Conservation (phyloP, 1,140 invertebrate genomes). For the Camponotus vicinus region DNA sequence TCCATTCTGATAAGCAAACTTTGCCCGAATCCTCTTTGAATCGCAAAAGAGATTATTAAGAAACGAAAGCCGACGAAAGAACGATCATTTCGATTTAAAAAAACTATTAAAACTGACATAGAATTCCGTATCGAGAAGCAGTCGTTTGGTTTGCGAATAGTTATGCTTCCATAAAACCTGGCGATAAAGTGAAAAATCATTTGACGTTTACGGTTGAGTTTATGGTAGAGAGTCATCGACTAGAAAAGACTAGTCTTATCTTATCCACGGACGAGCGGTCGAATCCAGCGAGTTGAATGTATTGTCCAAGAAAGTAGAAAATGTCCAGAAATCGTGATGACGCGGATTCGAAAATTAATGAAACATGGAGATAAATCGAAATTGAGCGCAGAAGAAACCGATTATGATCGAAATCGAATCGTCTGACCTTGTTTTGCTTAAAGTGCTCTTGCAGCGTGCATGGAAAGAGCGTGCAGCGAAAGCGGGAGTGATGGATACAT, state of each 20-base stretch:
- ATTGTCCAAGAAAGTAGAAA: neutral
- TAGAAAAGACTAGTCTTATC: constrained; percentile 70
- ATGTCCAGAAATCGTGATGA: constrained; percentile 4
- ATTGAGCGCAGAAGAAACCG: neutral
- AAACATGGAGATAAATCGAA: neutral
- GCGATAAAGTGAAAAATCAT: constrained; percentile 75
- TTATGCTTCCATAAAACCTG: constrained; percentile 71
- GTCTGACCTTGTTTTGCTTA: neutral
- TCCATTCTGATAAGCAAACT: constrained; percentile 59
- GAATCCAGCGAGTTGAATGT: constrained; percentile 28
- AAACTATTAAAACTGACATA: constrained; percentile 63
- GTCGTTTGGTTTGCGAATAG: constrained; percentile 1
- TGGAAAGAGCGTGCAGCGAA: neutral
- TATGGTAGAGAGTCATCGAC: constrained; percentile 68
- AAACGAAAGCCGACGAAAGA: constrained; percentile 37
- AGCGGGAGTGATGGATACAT: constrained; percentile 15
- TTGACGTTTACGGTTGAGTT: constrained; percentile 68
- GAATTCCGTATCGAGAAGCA: constrained; percentile 56
- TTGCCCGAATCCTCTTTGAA: constrained; percentile 6
- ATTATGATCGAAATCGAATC: neutral
- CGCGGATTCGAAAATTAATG: neutral
- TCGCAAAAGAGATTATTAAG: constrained; percentile 51
- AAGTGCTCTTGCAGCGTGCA: neutral
- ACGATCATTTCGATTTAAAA: constrained; percentile 25
- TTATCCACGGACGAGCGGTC: constrained; percentile 70